Conservation (phyloP, 2,113 vertebrate genomes). For the Chamaea fasciata region DNA sequence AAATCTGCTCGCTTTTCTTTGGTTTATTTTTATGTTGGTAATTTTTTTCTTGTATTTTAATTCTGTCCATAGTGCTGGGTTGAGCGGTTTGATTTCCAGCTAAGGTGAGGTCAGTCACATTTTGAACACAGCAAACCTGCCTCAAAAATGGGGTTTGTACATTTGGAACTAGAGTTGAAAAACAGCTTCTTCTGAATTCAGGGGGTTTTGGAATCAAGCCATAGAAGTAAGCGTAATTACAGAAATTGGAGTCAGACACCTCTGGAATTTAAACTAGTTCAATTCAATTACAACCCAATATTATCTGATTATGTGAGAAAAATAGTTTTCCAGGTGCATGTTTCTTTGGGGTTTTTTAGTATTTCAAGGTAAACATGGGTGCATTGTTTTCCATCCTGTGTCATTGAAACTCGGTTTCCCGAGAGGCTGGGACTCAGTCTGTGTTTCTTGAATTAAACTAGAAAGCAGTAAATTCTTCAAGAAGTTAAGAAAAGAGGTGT, state of each 20-base stretch:
- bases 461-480: background rate
- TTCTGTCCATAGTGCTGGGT: background rate
- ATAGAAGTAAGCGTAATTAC: background rate
- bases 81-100: background rate
- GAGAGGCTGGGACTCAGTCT: background rate
- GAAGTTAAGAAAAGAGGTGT: background rate
- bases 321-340: background rate
- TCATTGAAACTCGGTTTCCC: background rate
- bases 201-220: background rate
- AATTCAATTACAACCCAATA: background rate
- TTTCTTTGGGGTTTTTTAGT: background rate
- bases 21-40: conserved; percentile 33
- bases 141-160: background rate
- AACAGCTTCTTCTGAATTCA: background rate
- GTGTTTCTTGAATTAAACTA: background rate
- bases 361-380: background rate
- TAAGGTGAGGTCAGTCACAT: background rate
- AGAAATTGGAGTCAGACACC: background rate
- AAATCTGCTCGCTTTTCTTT: conserved; percentile 48
- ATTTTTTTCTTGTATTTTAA: conserved; percentile 22
- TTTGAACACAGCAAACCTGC: background rate
- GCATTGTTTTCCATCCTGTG: background rate
- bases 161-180: background rate
- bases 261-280: background rate
- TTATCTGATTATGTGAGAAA: background rate